Base-by-base conservation (phyloP, 2,888 invertebrate species). In the Belgica antarctica region DNA sequence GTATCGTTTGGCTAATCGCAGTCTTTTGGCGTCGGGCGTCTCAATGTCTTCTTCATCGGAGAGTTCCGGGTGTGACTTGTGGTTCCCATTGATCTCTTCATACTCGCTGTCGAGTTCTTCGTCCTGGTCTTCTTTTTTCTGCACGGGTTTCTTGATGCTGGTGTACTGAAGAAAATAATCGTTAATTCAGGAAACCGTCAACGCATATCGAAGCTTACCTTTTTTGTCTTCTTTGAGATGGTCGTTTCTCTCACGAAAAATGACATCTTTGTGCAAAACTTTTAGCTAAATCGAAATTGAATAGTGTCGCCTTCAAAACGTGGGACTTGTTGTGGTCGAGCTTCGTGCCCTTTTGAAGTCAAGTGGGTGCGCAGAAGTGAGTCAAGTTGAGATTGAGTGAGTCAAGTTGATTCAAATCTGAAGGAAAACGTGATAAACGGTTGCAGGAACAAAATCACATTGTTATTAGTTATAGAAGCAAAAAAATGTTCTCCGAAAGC, bases 1-100 rank as follows among this genome's bases (percentile, higher is more conserved):
- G 79, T 95, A 95, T 77, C 91, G 86, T 77, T 96, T 96, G 0
- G 96, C 95, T 72, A 96, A 80, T 57, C 95, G 85, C 62, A 96
- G 77, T 73, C 92, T 90, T 77, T 96, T 96, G 76, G 96, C 93
- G 77, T 96, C 94, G 0, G 89, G 88, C 1, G 93, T 94, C 79
- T 94, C 92, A 73, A 85, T 82, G 73, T 88, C 87, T 74, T 87
- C 87, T 73, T 86, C 87, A 0, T 72, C 72, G 5, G 71, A 71
- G 79, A 80, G 71, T 76, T 77, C 25, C 76, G 77, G 19, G 78
- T 78, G 71, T 80, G 81, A 81, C 77, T 75, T 83, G 62, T 82
- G 79, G 4, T 83, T 83, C 73, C 83, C 84, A 74, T 83, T 82
- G 72, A 81, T 81, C n/a, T 84, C 81, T 75, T 87, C 87, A 74